Conservation (phyloP, 2,113 vertebrate species). For the Pleuronectes platessa region DNA sequence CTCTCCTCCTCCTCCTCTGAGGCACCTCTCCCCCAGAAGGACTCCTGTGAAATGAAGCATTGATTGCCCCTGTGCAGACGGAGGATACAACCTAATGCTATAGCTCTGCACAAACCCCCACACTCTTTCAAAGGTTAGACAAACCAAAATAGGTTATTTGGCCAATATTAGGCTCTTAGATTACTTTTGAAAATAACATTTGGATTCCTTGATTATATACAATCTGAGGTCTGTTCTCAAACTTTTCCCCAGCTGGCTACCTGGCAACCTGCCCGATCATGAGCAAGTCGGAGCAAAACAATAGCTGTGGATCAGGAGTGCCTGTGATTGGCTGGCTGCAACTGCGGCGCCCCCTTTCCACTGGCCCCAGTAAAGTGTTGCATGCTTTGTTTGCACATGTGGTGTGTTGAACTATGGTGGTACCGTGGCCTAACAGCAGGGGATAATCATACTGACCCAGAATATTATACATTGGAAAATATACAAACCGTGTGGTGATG, state of each 20-base stretch:
- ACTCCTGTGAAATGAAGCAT: constrained; percentile 72
- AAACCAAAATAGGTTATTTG: not conserved
- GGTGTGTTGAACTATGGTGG: not conserved
- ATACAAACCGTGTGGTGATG: not conserved
- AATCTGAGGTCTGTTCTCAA: constrained; percentile 23
- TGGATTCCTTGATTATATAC: constrained; percentile 15
- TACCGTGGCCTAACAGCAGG: constrained; percentile 1
- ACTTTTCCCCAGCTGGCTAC: constrained; percentile 10
- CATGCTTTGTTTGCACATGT: not conserved
- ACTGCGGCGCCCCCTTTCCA: constrained; percentile 8
- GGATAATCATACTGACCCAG: not conserved
- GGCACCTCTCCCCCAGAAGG: constrained; percentile 38
- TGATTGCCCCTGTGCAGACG: constrained; percentile 68
- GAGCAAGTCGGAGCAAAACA: constrained; percentile 28
- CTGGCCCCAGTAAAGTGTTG: constrained; percentile 9
- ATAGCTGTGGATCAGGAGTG: constrained; percentile 6
- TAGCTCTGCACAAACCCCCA: constrained; percentile 35
- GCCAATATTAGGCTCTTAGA: constrained; percentile 12
- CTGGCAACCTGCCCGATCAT: constrained; percentile 7
- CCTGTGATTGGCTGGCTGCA: constrained; percentile 17
- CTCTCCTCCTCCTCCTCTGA: constrained; percentile 17
- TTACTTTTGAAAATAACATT: constrained; percentile 38
- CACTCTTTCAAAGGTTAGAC: constrained; percentile 39
- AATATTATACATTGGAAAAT: not conserved
- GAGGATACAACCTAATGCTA: constrained; percentile 75